Base-by-base conservation (phyloP, 2,113 vertebrate genomes). In the Ancistrus triradiatus region DNA sequence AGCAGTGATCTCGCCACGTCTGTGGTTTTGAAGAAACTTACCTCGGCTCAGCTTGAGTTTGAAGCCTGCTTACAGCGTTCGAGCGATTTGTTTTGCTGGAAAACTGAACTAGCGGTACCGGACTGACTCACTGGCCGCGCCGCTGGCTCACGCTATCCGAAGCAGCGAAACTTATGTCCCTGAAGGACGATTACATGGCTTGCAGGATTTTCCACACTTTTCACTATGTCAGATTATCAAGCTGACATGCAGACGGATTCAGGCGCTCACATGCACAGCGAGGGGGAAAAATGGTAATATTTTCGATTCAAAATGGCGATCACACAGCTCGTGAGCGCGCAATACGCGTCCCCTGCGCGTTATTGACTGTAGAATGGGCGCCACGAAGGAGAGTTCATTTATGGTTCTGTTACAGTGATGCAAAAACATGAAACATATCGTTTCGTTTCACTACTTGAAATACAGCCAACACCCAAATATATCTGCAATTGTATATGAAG, bases 261-360 rank as follows among this genome's bases (percentile, higher is more conserved):
- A 73, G 80, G 77, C 68, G 81, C 79, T 80, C 83, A 77, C 83
- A 78, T 63, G 77, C 75, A 74, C 80, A 74, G 73, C 75, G 79
- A 80, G 25, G 24, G 70, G 80, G 78, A 87, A 87, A 86, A 80
- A 77, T 81, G 78, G 70, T 84, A 79, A 84, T 87, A 80, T 85
- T 84, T 86, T 85, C 76, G 73, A 85, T 83, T 84, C 85, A 87
- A 88, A 88, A 88, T 88, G 87, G 87, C 87, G 87, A 82, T 83
- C 75, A 78, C 62, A 17, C 22, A 10, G 24, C 52, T 33, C 31
- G 35, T 31, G 56, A 19, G 63, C 57, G 63, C 33, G 57, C 66
- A n/a, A 14, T 14, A 5, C 38, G 66, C 47, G 40, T 17, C 27
- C 49, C 35, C 58, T 28, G 13, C 66, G 37, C 10, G 44, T 38